phyloP scores from a whole-genome alignment of 2,113 vertebrate genomes.

The Seriola rivoliana region DNA sequence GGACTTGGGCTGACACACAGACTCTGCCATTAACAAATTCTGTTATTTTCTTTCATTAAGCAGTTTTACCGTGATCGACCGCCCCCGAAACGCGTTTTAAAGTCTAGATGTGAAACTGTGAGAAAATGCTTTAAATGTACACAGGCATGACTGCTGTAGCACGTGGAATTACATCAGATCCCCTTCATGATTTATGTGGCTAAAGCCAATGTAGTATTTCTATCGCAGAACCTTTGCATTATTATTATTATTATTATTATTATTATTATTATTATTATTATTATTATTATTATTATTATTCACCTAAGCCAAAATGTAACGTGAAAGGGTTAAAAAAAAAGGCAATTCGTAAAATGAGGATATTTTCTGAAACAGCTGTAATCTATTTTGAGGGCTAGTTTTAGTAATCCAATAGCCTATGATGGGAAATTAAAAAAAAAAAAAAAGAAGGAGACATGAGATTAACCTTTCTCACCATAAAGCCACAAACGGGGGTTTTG shows the following conservation, averaged over 20 bases:
- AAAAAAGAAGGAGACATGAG: neutral
- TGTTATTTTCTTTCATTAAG: slow-evolving; percentile 54
- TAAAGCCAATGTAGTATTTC: slow-evolving; percentile 1
- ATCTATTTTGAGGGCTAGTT: neutral
- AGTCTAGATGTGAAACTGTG: slow-evolving; percentile 15
- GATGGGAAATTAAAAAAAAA: slow-evolving; percentile 11
- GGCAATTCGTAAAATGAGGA: neutral
- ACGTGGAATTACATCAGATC: slow-evolving; percentile 78
- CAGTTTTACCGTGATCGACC: neutral
- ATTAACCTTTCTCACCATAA: neutral
- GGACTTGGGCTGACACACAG: slow-evolving; percentile 48
- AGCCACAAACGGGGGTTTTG: neutral
- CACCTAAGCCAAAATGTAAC: neutral
- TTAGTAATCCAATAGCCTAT: slow-evolving; percentile 4
- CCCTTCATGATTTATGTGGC: slow-evolving; percentile 41
- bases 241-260: neutral
- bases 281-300: neutral
- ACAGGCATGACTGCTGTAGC: slow-evolving; percentile 54
- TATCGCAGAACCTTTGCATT: no score
- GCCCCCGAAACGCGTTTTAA: neutral
- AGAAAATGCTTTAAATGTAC: slow-evolving; percentile 27
- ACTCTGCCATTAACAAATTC: slow-evolving; percentile 63
- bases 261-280: neutral
- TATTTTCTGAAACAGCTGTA: neutral
- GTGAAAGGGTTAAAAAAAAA: neutral